phyloP scores from a whole-genome alignment of 1,140 invertebrate genomes.

The Saccostrea glomerata region DNA sequence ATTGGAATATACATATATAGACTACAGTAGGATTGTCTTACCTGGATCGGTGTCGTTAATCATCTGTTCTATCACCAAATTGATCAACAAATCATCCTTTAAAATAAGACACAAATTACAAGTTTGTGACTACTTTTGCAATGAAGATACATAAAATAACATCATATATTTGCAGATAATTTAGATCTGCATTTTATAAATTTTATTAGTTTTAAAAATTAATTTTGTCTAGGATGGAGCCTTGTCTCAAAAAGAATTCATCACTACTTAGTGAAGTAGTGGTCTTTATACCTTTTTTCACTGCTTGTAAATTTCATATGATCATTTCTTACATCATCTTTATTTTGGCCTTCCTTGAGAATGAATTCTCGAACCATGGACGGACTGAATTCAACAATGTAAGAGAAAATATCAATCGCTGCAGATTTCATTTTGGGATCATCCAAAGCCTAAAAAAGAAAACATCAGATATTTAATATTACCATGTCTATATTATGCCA shows the following conservation, averaged over 20 bases:
- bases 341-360: conserved; percentile 91
- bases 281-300: no score
- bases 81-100: conserved; percentile 92
- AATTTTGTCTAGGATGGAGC: no score
- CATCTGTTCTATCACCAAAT: conserved; percentile 99
- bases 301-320: no score
- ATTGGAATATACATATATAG: no score
- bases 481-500: no score
- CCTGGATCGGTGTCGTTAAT: conserved; percentile 83
- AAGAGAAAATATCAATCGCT: conserved; percentile 97
- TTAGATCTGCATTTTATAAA: no score
- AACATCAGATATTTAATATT: background rate
- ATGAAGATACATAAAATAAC: background rate
- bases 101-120: conserved; percentile 19
- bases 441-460: conserved; percentile 84
- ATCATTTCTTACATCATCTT: conserved; percentile 86
- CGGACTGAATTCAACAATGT: conserved; percentile 98
- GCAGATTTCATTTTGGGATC: conserved; percentile 94
- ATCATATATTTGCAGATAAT: background rate
- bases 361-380: conserved; percentile 98
- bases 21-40: conserved; percentile 46
- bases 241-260: no score
- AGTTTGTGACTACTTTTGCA: background rate
- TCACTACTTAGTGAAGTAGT: no score
- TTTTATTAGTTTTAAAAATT: no score